These are phyloP conservation scores for Otis tarda DNA, from an alignment of 2,113 vertebrate genomes.

Conservation along the genomic window DNA sequence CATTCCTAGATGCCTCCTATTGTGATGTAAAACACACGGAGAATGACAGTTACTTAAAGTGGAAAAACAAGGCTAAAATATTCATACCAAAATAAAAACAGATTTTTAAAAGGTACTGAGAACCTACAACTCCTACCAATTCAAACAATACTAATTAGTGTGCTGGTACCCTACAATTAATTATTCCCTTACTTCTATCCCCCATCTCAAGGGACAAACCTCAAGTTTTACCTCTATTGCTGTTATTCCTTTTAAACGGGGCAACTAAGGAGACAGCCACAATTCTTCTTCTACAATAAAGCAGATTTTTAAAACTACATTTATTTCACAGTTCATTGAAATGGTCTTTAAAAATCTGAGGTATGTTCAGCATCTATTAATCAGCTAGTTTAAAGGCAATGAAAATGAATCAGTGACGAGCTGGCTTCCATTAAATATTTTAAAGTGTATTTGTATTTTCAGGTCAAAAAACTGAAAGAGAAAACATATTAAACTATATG, in stretches of 20 bases:
- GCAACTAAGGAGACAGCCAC: not conserved
- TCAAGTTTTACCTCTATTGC: not conserved
- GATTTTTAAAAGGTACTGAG: constrained; percentile 8
- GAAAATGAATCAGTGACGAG: not conserved
- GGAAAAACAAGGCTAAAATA: not conserved
- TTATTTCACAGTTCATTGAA: not conserved
- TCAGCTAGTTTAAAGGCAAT: not conserved
- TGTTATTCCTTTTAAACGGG: not conserved
- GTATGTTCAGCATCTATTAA: not conserved
- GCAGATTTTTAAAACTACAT: not conserved
- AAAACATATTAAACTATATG: not conserved
- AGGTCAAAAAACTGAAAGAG: not conserved
- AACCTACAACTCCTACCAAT: not conserved
- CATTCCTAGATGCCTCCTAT: not conserved
- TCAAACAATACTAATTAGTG: not conserved
- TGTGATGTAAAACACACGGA: not conserved
- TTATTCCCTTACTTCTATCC: not conserved
- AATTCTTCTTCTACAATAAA: not conserved
- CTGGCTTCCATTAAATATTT: not conserved
- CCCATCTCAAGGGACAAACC: not conserved
- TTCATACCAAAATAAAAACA: not conserved
- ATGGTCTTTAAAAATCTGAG: not conserved
- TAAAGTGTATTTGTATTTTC: not conserved
- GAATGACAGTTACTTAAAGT: not conserved
- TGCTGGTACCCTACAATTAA: not conserved